Evolutionary conservation across 2,113 vertebrate species (phyloP).

Genomic region (Python bivittatus): DNA sequence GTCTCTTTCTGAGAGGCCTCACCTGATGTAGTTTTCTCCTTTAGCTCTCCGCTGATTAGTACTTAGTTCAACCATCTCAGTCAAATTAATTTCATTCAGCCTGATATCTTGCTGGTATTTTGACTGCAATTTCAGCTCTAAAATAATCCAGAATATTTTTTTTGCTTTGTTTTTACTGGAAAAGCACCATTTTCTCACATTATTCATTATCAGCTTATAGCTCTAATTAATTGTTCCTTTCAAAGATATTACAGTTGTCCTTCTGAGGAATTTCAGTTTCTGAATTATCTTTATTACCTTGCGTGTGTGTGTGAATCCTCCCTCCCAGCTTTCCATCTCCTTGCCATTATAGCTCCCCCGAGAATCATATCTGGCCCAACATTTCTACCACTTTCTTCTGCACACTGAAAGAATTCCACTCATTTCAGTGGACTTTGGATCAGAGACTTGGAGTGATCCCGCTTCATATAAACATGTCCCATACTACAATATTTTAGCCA

Average conservation of each 20-base stretch:
- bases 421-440: slow-evolving; percentile 48
- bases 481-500: slow-evolving; percentile 42
- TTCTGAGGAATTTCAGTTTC: slow-evolving; percentile 50
- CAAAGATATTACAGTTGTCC: slow-evolving; percentile 38
- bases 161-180: slow-evolving; percentile 36
- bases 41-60: slow-evolving; percentile 24
- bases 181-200: slow-evolving; percentile 33
- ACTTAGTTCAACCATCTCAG: slow-evolving; percentile 13
- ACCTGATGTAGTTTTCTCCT: neutral
- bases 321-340: too few relatives aligned
- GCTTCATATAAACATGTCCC: slow-evolving; percentile 52
- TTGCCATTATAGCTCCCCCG: slow-evolving; percentile 47
- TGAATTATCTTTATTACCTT: slow-evolving; percentile 47
- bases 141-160: slow-evolving; percentile 43
- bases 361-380: slow-evolving; percentile 35
- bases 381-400: slow-evolving; percentile 45
- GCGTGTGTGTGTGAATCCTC: neutral
- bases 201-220: slow-evolving; percentile 35
- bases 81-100: slow-evolving; percentile 13
- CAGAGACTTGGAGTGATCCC: slow-evolving; percentile 34
- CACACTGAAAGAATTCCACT: slow-evolving; percentile 52
- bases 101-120: slow-evolving; percentile 29
- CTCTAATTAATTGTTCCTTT: slow-evolving; percentile 40
- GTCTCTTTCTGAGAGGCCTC: slow-evolving; percentile 23
- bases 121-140: slow-evolving; percentile 37